Base-by-base conservation (phyloP, 1,140 invertebrate species). In the Oedothorax gibbosus region DNA sequence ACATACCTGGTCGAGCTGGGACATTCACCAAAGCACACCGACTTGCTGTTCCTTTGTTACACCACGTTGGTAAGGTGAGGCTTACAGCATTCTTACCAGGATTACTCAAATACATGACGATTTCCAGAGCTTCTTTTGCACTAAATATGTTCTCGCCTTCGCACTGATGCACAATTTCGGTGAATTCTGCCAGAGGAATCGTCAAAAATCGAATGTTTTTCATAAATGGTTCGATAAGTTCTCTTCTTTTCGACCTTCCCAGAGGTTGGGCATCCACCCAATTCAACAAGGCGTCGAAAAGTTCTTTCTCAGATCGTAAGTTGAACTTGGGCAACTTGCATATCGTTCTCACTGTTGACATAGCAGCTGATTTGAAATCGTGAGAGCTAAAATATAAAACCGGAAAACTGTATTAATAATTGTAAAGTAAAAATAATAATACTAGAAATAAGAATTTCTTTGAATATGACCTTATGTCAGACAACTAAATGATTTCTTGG, bases 251-350 rank as follows among this genome's bases (percentile, higher is more conserved):
- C 3, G 7, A 11, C 14, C 57, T 14, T 4, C 14, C 10, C 14
- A 18, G 20, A 7, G 78, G 21, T 10, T 49, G 65, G 12, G 7
- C 9, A 6, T 62, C 21, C 49, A 49, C 18, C 51, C 66, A 81
- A 2, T 35, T 12, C 2, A 81, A 7, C 0, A 71, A 5, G 7
- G 50, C 68, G 9, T 71, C 54, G n/a, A 81, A 60, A 7, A 81
- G 66, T 12, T 81, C 78, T 49, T 56, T 54, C 50, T 81, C 78
- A 18, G 65, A 71, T 4, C 56, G 18, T 0, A 81, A 21, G 49
- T 71, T 81, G 5, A 81, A 20, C n/a, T 57, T 60, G 1, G 64
- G 64, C 20, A 81, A 18, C 14, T 81, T 69, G 53, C 65, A 81
- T n/a, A 81, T 71, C 6, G 54, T 7, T 49, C 68, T n/a, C 7